Percentiles rank a stretch among this genome's conserved stretches.
Evolutionary conservation across 2,888 invertebrate species (phyloP).

Genomic region (Drosophila meridionalis): DNA sequence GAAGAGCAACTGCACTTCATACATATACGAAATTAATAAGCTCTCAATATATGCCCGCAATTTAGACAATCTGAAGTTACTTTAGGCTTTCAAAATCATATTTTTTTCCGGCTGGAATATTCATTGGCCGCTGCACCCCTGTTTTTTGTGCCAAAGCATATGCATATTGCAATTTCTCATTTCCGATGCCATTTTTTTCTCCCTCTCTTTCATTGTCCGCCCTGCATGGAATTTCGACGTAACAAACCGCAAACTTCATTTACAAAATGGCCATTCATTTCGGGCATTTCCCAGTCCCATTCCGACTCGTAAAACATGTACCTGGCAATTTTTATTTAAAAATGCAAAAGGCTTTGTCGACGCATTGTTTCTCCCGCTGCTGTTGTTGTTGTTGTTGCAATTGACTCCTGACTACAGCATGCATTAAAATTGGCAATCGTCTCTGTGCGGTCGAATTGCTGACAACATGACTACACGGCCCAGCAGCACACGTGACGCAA

Average conservation of each 20-base stretch:
- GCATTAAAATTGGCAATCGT: slow-evolving; percentile 75
- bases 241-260: slow-evolving; percentile 64
- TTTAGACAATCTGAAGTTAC: slow-evolving; percentile 12
- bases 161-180: slow-evolving; percentile 31
- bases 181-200: slow-evolving; percentile 24
- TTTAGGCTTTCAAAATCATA: slow-evolving; percentile 7
- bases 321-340: slow-evolving; percentile 64
- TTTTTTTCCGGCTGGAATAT: not conserved
- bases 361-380: slow-evolving; percentile 38
- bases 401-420: slow-evolving; percentile 53
- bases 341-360: slow-evolving; percentile 55
- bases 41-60: slow-evolving; percentile 5
- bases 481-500: slow-evolving; percentile 43
- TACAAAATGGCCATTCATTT: slow-evolving; percentile 56
- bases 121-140: slow-evolving; percentile 8
- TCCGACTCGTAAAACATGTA: slow-evolving; percentile 13
- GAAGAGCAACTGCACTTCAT: slow-evolving; percentile 7
- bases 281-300: not conserved
- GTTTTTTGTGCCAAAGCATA: slow-evolving; percentile 19
- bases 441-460: slow-evolving; percentile 73
- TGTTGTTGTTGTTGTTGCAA: slow-evolving; percentile 40
- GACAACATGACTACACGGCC: slow-evolving; percentile 57
- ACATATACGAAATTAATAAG: slow-evolving; percentile 32
- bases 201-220: not conserved
- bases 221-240: slow-evolving; percentile 22